Evolutionary conservation across 2,113 vertebrate species (phyloP), one percentile per base, ranked within the genome.

Genomic region (Stictonetta naevosa): DNA sequence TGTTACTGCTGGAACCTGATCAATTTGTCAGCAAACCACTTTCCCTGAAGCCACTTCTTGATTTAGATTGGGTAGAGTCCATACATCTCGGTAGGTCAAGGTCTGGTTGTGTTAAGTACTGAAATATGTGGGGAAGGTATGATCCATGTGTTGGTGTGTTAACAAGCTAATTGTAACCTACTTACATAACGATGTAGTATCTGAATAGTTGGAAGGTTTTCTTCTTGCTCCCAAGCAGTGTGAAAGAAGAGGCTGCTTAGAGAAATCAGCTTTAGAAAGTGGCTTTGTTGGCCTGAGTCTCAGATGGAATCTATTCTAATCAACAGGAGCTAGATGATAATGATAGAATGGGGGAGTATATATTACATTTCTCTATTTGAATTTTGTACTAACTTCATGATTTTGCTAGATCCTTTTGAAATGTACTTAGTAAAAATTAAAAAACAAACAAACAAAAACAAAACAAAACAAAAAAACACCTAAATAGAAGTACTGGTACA

Each of bases 1-100:
- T 95, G 79, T 96, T 90, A 77, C 6, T 94, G 81, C 91, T 94
- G 91, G 83, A 95, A 77, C 67, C 59, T 60, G 62, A 44, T 85
- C 72, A 88, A 67, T 86, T 34, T 94, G 75, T 52, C 64, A 66
- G 75, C 53, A 80, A 88, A 82, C 59, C 62, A 3, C 73, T 92
- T 84, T 90, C 68, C 42, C 56, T 90, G 63, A 64, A 80, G 63
- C 13, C 26, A 48, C 15, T 25, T 46, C 71, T 29, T 77, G 53
- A 48, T 76, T 67, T 81, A 52, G 8, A 0, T 11, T 68, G 72
- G 26, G 31, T 13, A 63, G 59, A 60, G 55, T 46, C 78, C 6
- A 4, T 31, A 3, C 19, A 44, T 66, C 79, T 87, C 36, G 29
- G 48, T 19, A 59, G 72, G 36, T 88, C 75, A 40, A 56, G 59